Evolutionary conservation across 2,113 vertebrate species (phyloP), one percentile per base, ranked within the genome.

Genomic region (Thryonomys swinderianus): DNA sequence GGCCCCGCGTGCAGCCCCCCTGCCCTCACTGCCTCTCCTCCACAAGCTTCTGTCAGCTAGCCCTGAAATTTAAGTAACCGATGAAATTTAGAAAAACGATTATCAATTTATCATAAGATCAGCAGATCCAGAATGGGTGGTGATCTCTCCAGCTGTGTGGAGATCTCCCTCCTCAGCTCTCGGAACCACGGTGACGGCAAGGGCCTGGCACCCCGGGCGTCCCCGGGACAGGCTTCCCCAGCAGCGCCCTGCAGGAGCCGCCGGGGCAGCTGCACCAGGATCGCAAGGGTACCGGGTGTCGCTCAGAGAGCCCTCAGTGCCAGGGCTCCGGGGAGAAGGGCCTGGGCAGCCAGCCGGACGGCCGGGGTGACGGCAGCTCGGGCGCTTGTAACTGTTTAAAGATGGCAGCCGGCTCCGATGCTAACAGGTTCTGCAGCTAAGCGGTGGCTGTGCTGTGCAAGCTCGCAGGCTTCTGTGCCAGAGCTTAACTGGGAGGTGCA

Each of bases 341-440:
- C 48, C 10, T 5, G 48, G 48, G 48, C 48, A 10, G 48, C 48
- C 48, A 51, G 48, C 6, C 48, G 10, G 48, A 51, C 48, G n/a
- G n/a, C n/a, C n/a, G n/a, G n/a, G n/a, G 48, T 51, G 48, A 10
- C 48, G 48, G 48, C 48, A 51, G 10, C 64, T 79, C 45, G 64
- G 66, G 83, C 55, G 96, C 98, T 97, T 84, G 45, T 88, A 97
- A 97, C 81, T 97, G 66, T 95, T 98, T 97, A 97, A 98, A 98
- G 91, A 95, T 97, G 94, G 94, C 71, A 95, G 62, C 51, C 92
- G n/a, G 7, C 96, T 98, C 97, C 91, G 93, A 89, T 96, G 90
- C 40, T 95, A 97, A 94, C 96, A 81, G 48, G 94, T 27, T 96
- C 89, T 85, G 90, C 90, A 89, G 95, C 94, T 92, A 97, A 94